Evolutionary conservation across 2,797 vertebrate species (phyloP), one percentile per base, ranked within the genome.

Genomic region (Sebastes minor): DNA sequence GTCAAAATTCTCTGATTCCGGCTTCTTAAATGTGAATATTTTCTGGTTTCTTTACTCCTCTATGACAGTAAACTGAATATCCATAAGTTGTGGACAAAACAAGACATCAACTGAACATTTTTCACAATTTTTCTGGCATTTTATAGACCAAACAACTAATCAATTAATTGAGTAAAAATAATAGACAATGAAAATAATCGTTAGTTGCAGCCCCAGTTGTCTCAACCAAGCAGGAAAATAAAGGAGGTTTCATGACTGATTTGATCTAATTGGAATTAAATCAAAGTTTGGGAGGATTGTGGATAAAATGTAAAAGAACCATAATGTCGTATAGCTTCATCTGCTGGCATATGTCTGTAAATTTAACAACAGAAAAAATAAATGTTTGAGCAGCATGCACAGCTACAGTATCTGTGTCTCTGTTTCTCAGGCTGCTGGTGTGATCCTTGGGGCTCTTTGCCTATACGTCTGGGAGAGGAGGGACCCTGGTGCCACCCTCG

Each of bases 371-470:
- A 56, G 8, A 2, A 20, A 35, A 14, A 33, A 1, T 2, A 14
- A 18, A 13, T 53, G n/a, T 64, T 65, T 23, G 2, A n/a, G 11
- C 33, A 38, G 27, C 23, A 23, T 13, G 2, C 12, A 73, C 23
- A 74, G 23, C 8, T 62, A 18, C 42, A 46, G 5, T 46, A 4
- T 62, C 4, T 71, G 20, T 74, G 69, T 71, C 49, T 78, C 8
- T 80, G 71, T 80, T 82, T 83, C 32, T 10, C 32, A 98, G 97
- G 96, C 78, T 98, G 97, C 79, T 83, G 94, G 93, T 98, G 97
- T 94, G 96, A 97, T 78, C 94, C 93, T 2, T 63, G 73, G 76
- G 97, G 97, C 16, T 95, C 96, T 4, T 65, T 96, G 78, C 4
- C 91, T 86, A 82, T 88, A 74, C 89, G 74, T 81, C 69, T 90